Evolutionary conservation across 1,140 invertebrate genomes (phyloP), one percentile per base, ranked within the genome.

Genomic region (Spodoptera litura): DNA sequence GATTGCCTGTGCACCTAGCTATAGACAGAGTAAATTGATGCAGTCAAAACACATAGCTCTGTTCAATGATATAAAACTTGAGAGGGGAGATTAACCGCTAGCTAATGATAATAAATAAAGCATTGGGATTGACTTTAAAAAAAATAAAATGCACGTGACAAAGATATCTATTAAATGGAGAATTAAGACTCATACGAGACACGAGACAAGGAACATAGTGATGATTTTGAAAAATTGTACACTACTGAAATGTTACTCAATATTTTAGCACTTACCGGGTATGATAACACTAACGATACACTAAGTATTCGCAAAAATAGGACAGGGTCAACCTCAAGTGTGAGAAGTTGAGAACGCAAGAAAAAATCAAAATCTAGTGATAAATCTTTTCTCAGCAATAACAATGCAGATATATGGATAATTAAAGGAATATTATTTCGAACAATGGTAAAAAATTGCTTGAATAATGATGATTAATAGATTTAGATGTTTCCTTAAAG

Each of bases 301-400:
- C 66, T 68, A 49, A 49, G 6, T 75, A 78, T 76, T 49, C 61
- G 61, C 74, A 76, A 76, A 85, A 85, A 84, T 79, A 72, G 87
- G 78, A 88, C 88, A 87, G 81, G 87, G 88, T 85, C 87, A 85
- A 79, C 66, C 80, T 72, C 84, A 89, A 86, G 85, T 88, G 88
- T 90, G 87, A 86, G 88, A 90, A 86, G 62, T 80, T 66, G 79
- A 81, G 70, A 56, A 78, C 20, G 20, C 20, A 20, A 20, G 20
- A 78, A 83, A 78, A 55, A 49, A 77, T 44, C 38, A 71, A 78
- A 78, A 66, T 55, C 62, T 25, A 68, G 51, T 56, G 61, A 68
- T 77, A 52, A 51, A 77, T 77, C 74, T 77, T 77, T 76, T 77
- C 74, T 77, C 74, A 77, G 61, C 51, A 56, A 44, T 56, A 31